Base-by-base conservation (phyloP, 2,113 vertebrate genomes). In the Circaetus gallicus region DNA sequence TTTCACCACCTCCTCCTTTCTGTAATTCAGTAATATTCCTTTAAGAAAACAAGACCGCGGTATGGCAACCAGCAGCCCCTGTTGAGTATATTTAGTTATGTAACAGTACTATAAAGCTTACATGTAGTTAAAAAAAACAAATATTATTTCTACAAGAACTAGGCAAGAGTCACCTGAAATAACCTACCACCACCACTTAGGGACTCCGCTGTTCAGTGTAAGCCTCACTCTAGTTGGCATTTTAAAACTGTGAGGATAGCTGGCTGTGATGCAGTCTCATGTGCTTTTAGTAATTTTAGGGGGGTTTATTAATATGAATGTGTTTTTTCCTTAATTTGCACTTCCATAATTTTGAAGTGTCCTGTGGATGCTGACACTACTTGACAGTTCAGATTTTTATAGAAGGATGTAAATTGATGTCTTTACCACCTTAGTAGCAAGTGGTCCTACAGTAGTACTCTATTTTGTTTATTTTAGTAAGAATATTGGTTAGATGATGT, bases 11-110 rank as follows among this genome's bases (percentile, higher is more conserved):
- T 50, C 8, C 38, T 82, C 29, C 29, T 76, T 52, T 24, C 43
- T 77, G 40, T 63, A 76, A 43, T 81, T 74, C 47, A 1, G 0
- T 34, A 50, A 62, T 79, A 67, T 36, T 90, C 31, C 43, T 92
- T 69, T 70, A 71, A 40, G 67, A 70, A 79, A 76, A 45, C 0
- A 0, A 81, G 77, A 42, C 22, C 1, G 0, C 1, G 0, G 3
- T 86, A 26, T 76, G 32, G 32, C 59, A 95, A 34, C 31, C 16
- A 84, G 59, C 45, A 65, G 18, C 58, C 69, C 32, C 52, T 61
- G 15, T 76, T 93, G 59, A 76, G 66, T 91, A 43, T 69, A 32
- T 80, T 65, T 38, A 52, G 12, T 93, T 95, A 66, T 26, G 10
- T 89, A 86, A 83, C 16, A 61, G 67, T 77, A 55, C 62, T 86